Base-by-base conservation (phyloP, 2,888 invertebrate genomes). In the Aplocera efformata region DNA sequence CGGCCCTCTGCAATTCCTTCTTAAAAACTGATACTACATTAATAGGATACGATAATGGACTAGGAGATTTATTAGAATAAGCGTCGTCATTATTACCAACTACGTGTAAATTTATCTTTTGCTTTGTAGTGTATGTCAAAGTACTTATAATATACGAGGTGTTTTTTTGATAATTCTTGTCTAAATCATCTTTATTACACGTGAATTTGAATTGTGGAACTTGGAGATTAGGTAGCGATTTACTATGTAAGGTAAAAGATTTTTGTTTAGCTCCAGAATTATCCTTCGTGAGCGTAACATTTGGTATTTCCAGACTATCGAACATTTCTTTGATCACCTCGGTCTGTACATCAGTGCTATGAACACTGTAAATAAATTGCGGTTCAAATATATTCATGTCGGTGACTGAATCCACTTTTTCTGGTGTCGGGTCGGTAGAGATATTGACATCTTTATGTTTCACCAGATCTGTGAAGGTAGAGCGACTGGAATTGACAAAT, bases 251-350 rank as follows among this genome's bases (percentile, higher is more conserved):
- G 25, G 53, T 62, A 23, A 63, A 51, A 53, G 59, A 43, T 10
- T 69, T 62, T 22, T 68, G 69, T 69, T 70, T 79, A 56, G 62
- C 53, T 48, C 71, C 67, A 41, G 47, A 64, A 53, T 67, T 80
- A 48, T 78, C 80, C 50, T 76, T 80, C 34, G 60, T 76, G 57
- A 86, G 64, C 25, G 76, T 75, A 37, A 86, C 75, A 67, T 84
- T 80, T 63, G 86, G 86, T 77, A 86, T 77, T 46, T 78, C 69
- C 10, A 86, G 81, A 60, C 66, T 78, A 57, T 84, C 86, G 55
- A 73, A 84, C 28, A 62, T 50, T 42, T 70, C 58, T 39, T 63
- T 64, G 6, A 59, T 46, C 7, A 61, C 35, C 37, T 76, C 67
- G 6, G 67, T 67, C 48, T 71, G 67, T 10, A 63, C 37, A 29